These are phyloP conservation scores for Vultur gryphus DNA, from an alignment of 2,797 vertebrate genomes.

Conservation along the genomic window DNA sequence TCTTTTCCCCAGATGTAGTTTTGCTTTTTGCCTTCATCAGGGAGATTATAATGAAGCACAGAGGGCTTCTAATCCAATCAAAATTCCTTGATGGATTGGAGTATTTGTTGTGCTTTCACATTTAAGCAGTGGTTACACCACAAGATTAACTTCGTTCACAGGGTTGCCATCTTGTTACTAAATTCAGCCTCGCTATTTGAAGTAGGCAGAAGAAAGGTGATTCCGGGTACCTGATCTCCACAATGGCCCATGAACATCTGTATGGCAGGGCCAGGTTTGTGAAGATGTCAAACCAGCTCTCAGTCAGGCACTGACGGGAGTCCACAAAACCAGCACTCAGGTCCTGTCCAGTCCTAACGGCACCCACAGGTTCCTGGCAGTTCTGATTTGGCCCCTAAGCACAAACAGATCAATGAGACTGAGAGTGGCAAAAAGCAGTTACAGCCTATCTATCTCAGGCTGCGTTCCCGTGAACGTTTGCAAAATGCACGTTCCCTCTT, in stretches of 20 bases:
- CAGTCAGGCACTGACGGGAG: fast-evolving
- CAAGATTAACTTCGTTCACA: not conserved
- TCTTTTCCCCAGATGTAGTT: slow-evolving; percentile 25
- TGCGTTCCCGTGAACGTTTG: not conserved
- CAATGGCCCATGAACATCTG: fast-evolving
- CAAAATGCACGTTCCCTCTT: not conserved
- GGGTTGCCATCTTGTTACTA: not conserved
- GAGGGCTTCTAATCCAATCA: slow-evolving; percentile 34
- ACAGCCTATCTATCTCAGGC: not conserved
- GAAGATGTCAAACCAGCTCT: not conserved
- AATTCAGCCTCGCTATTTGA: not conserved
- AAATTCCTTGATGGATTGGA: not conserved
- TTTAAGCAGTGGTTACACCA: not conserved
- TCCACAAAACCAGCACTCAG: not conserved
- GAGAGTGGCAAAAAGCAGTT: not conserved
- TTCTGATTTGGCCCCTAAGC: not conserved
- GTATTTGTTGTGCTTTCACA: not conserved
- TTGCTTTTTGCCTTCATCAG: not conserved
- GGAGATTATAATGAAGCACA: not conserved
- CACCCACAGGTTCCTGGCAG: not conserved
- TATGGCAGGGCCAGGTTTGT: not conserved
- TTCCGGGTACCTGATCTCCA: not conserved
- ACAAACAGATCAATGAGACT: not conserved
- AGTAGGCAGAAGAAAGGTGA: not conserved
- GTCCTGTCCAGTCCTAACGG: not conserved